phyloP scores from a whole-genome alignment of 2,113 vertebrate genomes.

The Dicrurus megarhynchus region DNA sequence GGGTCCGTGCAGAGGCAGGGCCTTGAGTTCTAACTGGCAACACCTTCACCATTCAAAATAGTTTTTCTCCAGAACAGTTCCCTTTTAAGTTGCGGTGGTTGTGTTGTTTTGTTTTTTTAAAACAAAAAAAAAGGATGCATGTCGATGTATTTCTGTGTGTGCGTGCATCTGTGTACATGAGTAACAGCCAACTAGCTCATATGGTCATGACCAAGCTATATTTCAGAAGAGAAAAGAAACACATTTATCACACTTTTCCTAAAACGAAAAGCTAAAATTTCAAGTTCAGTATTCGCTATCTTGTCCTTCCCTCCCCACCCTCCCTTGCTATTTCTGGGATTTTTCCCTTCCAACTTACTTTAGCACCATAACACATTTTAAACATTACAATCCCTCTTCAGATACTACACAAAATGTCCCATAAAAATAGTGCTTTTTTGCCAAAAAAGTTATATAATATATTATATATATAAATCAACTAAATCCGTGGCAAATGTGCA shows the following conservation, averaged over 20 bases:
- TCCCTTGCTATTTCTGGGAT: slow-evolving; percentile 68
- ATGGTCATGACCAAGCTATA: slow-evolving; percentile 74
- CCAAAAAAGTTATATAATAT: slow-evolving; percentile 76
- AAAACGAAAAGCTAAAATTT: slow-evolving; percentile 79
- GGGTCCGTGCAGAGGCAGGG: neutral
- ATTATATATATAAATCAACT: slow-evolving; percentile 77
- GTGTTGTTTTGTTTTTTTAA: neutral
- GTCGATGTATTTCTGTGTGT: slow-evolving; percentile 62
- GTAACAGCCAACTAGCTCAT: slow-evolving; percentile 73
- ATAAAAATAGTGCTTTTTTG: slow-evolving; percentile 79
- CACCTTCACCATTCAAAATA: neutral
- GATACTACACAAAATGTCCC: slow-evolving; percentile 75
- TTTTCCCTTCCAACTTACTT: slow-evolving; percentile 70
- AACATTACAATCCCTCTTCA: slow-evolving; percentile 74
- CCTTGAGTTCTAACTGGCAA: slow-evolving; percentile 5
- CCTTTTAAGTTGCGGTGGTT: slow-evolving; percentile 42
- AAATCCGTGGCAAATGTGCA: slow-evolving; percentile 78
- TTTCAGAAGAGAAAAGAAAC: slow-evolving; percentile 76
- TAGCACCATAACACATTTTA: slow-evolving; percentile 77
- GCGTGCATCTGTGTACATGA: slow-evolving; percentile 66
- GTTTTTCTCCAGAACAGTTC: slow-evolving; percentile 32
- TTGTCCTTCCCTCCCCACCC: slow-evolving; percentile 68
- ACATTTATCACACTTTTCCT: slow-evolving; percentile 76
- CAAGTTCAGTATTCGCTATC: slow-evolving; percentile 75
- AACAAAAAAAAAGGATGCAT: slow-evolving; percentile 19